Evolutionary conservation across 2,888 invertebrate species (phyloP).

Genomic region (Stenodema calcarata): DNA sequence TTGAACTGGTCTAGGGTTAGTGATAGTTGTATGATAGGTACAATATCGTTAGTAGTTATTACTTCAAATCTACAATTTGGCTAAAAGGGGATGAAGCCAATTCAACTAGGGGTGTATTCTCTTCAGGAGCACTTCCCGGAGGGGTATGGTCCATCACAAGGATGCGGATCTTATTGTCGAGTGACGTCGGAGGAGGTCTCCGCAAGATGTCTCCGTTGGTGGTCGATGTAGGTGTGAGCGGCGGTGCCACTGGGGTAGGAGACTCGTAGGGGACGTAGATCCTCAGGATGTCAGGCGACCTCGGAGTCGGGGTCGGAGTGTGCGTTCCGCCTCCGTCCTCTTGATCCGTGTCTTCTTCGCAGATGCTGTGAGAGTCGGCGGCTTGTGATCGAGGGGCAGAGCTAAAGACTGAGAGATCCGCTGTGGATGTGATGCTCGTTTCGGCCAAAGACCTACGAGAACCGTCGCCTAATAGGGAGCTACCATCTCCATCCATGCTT

Average conservation of each 20-base stretch:
- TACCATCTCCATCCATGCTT: slow-evolving; percentile 70
- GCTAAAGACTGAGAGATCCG: slow-evolving; percentile 81
- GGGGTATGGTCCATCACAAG: slow-evolving; percentile 64
- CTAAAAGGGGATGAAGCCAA: slow-evolving; percentile 57
- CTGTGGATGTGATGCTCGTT: slow-evolving; percentile 83
- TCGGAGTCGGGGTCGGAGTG: slow-evolving; percentile 67
- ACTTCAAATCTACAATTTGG: slow-evolving; percentile 58
- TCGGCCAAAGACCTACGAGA: slow-evolving; percentile 81
- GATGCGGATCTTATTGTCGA: slow-evolving; percentile 77
- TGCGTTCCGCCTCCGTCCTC: slow-evolving; percentile 62
- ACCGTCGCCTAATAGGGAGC: slow-evolving; percentile 71
- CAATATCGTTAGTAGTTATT: slow-evolving; percentile 19
- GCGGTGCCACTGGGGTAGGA: slow-evolving; percentile 62
- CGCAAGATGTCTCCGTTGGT: slow-evolving; percentile 61
- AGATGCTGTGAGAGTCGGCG: slow-evolving; percentile 74
- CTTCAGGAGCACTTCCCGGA: slow-evolving; percentile 52
- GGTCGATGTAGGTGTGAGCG: slow-evolving; percentile 62
- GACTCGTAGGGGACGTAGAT: slow-evolving; percentile 79
- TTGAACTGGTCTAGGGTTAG: background rate
- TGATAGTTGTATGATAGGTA: background rate
- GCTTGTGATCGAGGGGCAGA: slow-evolving; percentile 74
- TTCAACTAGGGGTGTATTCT: slow-evolving; percentile 59
- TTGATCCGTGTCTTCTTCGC: slow-evolving; percentile 63
- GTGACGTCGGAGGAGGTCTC: slow-evolving; percentile 65
- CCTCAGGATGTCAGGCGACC: slow-evolving; percentile 70